These are phyloP conservation scores for Periphyllus acericola DNA, from an alignment of 2,888 invertebrate genomes.

Conservation along the genomic window DNA sequence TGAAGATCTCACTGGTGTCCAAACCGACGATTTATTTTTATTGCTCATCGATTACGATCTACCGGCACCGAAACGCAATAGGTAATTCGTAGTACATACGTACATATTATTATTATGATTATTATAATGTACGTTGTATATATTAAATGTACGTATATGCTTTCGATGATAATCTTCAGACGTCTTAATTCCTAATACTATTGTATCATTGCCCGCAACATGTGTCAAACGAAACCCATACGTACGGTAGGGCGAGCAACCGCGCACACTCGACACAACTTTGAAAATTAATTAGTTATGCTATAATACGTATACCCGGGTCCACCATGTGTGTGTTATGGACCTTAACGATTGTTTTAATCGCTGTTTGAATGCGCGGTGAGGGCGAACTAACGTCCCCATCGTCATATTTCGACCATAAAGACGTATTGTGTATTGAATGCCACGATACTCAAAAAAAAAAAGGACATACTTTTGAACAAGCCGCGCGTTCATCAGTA, in stretches of 20 bases:
- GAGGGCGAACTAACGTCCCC: neutral
- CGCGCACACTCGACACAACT: slow-evolving; percentile 3
- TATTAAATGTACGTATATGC: neutral
- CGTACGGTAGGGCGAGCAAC: neutral
- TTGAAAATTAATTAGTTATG: slow-evolving; percentile 38
- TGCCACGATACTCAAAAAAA: neutral
- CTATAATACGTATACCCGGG: neutral
- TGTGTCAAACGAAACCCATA: neutral
- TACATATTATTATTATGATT: neutral
- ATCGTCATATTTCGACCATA: neutral
- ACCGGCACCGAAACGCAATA: slow-evolving; percentile 16
- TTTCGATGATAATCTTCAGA: slow-evolving; percentile 4
- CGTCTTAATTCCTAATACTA: slow-evolving; percentile 27
- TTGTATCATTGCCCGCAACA: neutral
- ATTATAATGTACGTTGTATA: neutral
- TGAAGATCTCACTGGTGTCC: slow-evolving; percentile 29
- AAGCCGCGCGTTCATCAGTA: neutral
- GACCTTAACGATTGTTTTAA: slow-evolving; percentile 55
- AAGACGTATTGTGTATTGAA: neutral
- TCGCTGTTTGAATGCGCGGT: slow-evolving; percentile 29
- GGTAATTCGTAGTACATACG: neutral
- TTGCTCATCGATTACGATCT: slow-evolving; percentile 52
- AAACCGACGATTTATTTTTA: slow-evolving; percentile 53
- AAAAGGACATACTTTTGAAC: neutral
- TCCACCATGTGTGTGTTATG: slow-evolving; percentile 44